A percentile compares a stretch with the other conserved stretches of the same genome.
Conservation (phyloP, 2,113 vertebrate species). For the Equus quagga region DNA sequence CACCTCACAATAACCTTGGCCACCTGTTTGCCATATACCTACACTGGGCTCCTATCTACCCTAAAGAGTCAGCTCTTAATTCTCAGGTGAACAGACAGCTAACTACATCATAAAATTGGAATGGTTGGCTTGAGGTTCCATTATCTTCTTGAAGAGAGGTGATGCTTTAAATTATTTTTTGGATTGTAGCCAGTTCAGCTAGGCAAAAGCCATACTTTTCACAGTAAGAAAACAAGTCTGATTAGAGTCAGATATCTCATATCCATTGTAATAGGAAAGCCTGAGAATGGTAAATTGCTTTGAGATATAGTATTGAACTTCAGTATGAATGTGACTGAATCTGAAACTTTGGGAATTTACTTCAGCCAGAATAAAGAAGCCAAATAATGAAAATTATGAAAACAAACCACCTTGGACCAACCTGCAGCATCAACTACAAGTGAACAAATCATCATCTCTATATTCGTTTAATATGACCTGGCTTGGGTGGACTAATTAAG, state of each 20-base stretch:
- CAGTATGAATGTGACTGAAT: constrained; percentile 50
- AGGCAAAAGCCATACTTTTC: constrained; percentile 80
- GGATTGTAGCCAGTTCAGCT: constrained; percentile 70
- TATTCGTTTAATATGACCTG: constrained; percentile 6
- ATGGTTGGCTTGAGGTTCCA: constrained; percentile 51
- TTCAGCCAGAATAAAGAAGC: constrained; percentile 63
- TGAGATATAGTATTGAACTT: constrained; percentile 46
- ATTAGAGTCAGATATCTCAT: constrained; percentile 66
- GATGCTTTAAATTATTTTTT: constrained; percentile 68
- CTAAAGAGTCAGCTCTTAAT: constrained; percentile 62
- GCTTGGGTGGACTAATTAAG: not conserved
- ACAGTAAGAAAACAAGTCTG: constrained; percentile 57
- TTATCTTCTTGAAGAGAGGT: constrained; percentile 61
- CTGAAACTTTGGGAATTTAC: constrained; percentile 42
- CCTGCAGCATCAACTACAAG: constrained; percentile 40
- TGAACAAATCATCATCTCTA: not conserved
- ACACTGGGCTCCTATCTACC: constrained; percentile 52
- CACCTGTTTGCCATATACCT: constrained; percentile 27
- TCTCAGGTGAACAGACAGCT: constrained; percentile 75
- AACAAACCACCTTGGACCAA: constrained; percentile 33
- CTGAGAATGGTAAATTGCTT: constrained; percentile 19
- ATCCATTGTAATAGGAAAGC: constrained; percentile 54
- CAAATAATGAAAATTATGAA: constrained; percentile 56
- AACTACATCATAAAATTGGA: constrained; percentile 59
- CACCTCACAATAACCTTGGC: constrained; percentile 51